Evolutionary conservation across 2,113 vertebrate species (phyloP), one percentile per base, ranked within the genome.

Genomic region (Cranoglanis bouderius): DNA sequence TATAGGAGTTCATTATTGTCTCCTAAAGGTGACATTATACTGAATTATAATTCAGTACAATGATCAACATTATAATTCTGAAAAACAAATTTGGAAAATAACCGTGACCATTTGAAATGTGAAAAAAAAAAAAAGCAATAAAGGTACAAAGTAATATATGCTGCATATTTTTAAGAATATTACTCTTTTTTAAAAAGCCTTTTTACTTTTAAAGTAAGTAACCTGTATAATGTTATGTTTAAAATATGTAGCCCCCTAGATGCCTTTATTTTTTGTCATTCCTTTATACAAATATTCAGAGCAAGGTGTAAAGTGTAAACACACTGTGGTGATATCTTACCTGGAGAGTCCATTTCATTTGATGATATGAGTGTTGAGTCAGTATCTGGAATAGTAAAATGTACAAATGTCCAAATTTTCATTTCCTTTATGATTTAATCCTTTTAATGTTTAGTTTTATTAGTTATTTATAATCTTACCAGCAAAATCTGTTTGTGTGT

Each of bases 321-420:
- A 18, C 49, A 10, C 53, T 46, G 0, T 59, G 16, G 3, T 78
- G 74, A 1, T 38, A 26, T 32, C 63, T 82, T 72, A 88, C 78
- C 86, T 72, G 46, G 14, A 26, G 86, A 65, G 24, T 88, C 78
- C 12, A 13, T 55, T 87, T 82, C 77, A 70, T 53, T 49, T 40
- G 86, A 87, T 51, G 75, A 49, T 53, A 40, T 55, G 6, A 26
- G 55, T 40, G 46, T 26, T 40, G 86, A 40, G 13, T 82, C 78
- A 7, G 35, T 57, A 5, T 82, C 86, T 87, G 77, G 4, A 82
- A 55, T 6, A 43, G 6, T 51, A 63, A 51, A 53, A 82, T 21
- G 0, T 46, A n/a, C 1, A 53, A 57, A 75, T n/a, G 3, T 38
- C 9, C 19, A 38, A 40, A 26, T 13, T 26, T 43, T n/a, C 5